Base-by-base conservation (phyloP, 1,140 invertebrate species). In the Kradibia gibbosae region DNA sequence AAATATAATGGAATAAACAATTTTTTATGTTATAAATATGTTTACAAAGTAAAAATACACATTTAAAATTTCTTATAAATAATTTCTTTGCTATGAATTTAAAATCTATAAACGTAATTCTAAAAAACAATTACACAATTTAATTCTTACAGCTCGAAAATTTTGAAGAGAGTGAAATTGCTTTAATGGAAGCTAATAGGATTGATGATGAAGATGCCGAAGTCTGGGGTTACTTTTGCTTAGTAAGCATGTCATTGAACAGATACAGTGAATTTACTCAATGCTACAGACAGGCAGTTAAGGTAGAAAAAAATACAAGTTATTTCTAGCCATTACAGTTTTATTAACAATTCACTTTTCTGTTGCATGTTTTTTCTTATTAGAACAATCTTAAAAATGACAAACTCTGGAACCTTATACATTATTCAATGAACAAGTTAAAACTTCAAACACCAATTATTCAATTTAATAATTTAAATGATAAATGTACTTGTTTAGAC, bases 151-250 rank as follows among this genome's bases (percentile, higher is more conserved):
- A 90, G 90, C 34, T 88, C 20, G 55, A 81, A 25, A 79, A 86
- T 39, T 88, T 86, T n/a, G 70, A 86, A 42, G 82, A 90, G 39
- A 86, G 89, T 11, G 90, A 91, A 85, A 20, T 79, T 4, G 85
- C 87, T 70, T 82, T 91, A n/a, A 83, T 65, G 0, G 88, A 91
- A 79, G 89, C 90, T 1, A 91, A 91, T 36, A 80, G 83, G 20
- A 60, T 90, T 7, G 88, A 91, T 53, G 87, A 86, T 72, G 81
- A 83, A n/a, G 88, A 89, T 82, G 74, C 86, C 8, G 84, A 85
- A 0, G 82, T 88, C 25, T 92, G 90, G 91, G 89, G 82, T 1
- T 88, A 90, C 71, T 81, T 92, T 8, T 87, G 90, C n/a, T 81
- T 91, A 2, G 83, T 91, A 13, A 91, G 86, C 74, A 86, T 89